Evolutionary conservation across 2,113 vertebrate species (phyloP), one percentile per base, ranked within the genome.

Genomic region (Amphiprion ocellaris): DNA sequence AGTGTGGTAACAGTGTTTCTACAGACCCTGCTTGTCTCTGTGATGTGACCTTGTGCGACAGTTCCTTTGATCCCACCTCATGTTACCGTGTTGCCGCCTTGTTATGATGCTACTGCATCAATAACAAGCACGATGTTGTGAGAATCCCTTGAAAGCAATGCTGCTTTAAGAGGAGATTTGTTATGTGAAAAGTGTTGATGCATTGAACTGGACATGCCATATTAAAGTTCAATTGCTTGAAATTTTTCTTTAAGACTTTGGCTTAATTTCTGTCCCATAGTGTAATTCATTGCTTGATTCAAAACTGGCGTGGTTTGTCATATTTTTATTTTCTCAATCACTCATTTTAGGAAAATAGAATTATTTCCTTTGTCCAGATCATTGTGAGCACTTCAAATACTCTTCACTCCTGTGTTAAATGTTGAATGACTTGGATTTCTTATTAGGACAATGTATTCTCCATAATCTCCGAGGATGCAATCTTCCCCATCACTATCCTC

Each of bases 161-260:
- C 41, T 14, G 79, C 78, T 90, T 91, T 64, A 82, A 90, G 86
- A 88, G 81, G 61, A 52, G 23, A 71, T 59, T 68, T 79, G 62
- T 74, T 16, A 8, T 74, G 30, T 85, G 26, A 52, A 47, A 72
- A 84, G 85, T 88, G 83, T 89, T 85, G 46, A 50, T 91, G 83
- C 88, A 90, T 77, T 93, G 90, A 93, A 82, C 93, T 94, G 93
- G 92, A 94, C 93, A 85, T 73, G 49, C 49, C 3, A 71, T 24
- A 17, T 52, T 16, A 50, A 67, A 62, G 49, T 66, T 47, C 14
- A 55, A 23, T 28, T 74, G 65, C 52, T 64, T 55, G 10, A 53
- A 33, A 28, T 64, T 58, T 47, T 23, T 41, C 15, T 54, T 83
- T 49, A 4, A 33, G 54, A 21, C 23, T 41, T 50, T 33, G 14